phyloP scores from a whole-genome alignment of 2,888 invertebrate genomes.

The Colostygia pectinataria region DNA sequence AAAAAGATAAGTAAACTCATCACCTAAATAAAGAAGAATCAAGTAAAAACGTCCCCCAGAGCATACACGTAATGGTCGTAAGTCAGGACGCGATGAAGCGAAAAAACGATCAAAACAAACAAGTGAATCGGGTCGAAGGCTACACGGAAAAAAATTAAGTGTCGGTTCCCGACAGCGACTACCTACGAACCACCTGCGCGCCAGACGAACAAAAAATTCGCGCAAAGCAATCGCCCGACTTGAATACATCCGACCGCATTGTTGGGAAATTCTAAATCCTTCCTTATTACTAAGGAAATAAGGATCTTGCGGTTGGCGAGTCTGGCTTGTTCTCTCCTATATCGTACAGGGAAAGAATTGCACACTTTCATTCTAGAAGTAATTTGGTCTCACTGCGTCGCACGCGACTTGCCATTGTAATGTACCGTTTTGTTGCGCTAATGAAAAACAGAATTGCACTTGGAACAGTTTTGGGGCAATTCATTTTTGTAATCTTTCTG shows the following conservation, averaged over 20 bases:
- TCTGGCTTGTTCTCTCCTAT: conserved; percentile 34
- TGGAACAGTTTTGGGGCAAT: conserved; percentile 29
- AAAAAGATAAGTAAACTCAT: conserved; percentile 3
- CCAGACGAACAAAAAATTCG: conserved; percentile 72
- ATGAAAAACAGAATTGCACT: conserved; percentile 37
- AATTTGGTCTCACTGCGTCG: conserved; percentile 38
- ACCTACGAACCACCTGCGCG: conserved; percentile 67
- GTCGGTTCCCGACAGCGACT: conserved; percentile 46
- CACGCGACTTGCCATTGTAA: conserved; percentile 41
- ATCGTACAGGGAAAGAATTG: conserved; percentile 53
- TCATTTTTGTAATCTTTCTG: conserved; percentile 25
- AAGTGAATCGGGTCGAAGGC: conserved; percentile 58
- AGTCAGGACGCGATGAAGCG: conserved; percentile 43
- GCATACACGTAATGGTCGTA: conserved; percentile 25
- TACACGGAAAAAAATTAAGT: conserved; percentile 57
- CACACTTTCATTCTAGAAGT: conserved; percentile 46
- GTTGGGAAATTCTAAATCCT: conserved; percentile 22
- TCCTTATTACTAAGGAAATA: conserved; percentile 25
- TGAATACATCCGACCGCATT: conserved; percentile 31
- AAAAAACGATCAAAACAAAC: conserved; percentile 63
- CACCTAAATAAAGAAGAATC: conserved; percentile 15
- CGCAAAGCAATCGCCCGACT: conserved; percentile 50
- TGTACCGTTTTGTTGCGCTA: conserved; percentile 38
- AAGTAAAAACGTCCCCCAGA: conserved; percentile 15
- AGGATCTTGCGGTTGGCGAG: conserved; percentile 13